These are phyloP conservation scores for Nemotelus nigrinus DNA, from an alignment of 2,888 invertebrate species.

Conservation along the genomic window DNA sequence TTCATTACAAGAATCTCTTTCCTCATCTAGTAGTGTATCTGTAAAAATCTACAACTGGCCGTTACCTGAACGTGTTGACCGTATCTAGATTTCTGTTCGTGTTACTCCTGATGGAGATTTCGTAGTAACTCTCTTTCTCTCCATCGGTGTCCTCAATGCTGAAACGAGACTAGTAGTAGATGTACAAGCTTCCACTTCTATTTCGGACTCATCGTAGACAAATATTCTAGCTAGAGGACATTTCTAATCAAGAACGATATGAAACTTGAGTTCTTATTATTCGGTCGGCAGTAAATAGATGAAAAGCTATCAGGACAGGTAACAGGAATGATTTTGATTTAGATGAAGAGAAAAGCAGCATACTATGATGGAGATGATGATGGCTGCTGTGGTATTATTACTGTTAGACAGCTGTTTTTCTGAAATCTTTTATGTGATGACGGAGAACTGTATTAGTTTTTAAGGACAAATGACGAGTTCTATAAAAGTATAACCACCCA, in stretches of 20 bases:
- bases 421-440: too few relatives aligned
- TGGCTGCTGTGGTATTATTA: not conserved
- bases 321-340: not conserved
- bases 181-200: too few relatives aligned
- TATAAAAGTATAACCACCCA: too few relatives aligned
- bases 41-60: not conserved
- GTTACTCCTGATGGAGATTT: too few relatives aligned
- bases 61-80: not conserved
- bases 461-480: too few relatives aligned
- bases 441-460: too few relatives aligned
- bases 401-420: not conserved
- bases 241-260: constrained; percentile 35
- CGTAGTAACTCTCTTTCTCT: too few relatives aligned
- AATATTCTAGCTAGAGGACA: constrained; percentile 29
- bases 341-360: constrained; percentile 5
- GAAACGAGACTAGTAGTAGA: too few relatives aligned
- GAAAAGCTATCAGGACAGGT: constrained; percentile 19
- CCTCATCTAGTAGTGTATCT: not conserved
- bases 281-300: constrained; percentile 33
- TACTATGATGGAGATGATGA: not conserved
- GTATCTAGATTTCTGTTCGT: too few relatives aligned
- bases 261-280: constrained; percentile 30
- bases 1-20: constrained; percentile 27
- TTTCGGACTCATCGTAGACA: constrained; percentile 19
- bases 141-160: too few relatives aligned